Conservation (phyloP, 2,113 vertebrate genomes). For the Hemiprocne comata region DNA sequence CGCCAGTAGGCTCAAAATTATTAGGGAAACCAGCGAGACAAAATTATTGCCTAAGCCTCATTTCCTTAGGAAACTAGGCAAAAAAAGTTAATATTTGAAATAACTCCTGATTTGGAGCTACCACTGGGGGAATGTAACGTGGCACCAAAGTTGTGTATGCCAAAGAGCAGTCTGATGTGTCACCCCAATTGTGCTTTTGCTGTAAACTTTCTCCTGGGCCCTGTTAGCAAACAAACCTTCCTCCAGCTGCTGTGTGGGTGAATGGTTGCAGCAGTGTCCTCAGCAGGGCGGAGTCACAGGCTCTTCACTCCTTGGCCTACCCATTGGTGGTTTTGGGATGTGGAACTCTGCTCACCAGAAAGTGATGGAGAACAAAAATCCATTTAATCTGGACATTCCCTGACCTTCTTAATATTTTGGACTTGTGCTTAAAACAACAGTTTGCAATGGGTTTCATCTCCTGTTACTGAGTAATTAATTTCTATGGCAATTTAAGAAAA, state of each 20-base stretch:
- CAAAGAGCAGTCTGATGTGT: not conserved
- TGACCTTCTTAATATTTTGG: not conserved
- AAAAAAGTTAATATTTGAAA: conserved; percentile 44
- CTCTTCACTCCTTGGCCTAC: not conserved
- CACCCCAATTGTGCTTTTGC: not conserved
- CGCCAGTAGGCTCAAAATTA: conserved; percentile 28
- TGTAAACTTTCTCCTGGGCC: not conserved
- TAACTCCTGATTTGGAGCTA: not conserved
- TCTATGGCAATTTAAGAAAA: not conserved
- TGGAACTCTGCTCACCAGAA: not conserved
- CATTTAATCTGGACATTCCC: not conserved
- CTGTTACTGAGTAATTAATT: not conserved
- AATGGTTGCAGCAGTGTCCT: not conserved
- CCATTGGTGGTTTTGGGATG: not conserved
- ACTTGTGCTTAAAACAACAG: not conserved
- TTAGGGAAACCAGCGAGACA: conserved; percentile 26
- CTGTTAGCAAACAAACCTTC: not conserved
- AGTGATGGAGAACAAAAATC: not conserved
- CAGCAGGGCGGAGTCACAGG: not conserved
- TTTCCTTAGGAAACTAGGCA: conserved; percentile 38
- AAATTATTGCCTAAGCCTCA: conserved; percentile 39
- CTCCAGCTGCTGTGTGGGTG: not conserved
- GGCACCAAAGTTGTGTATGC: not conserved
- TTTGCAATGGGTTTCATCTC: not conserved
- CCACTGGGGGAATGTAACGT: not conserved